phyloP scores from a whole-genome alignment of 64 coral and sea anemone genomes.

The Dendronephthya gigantea region DNA sequence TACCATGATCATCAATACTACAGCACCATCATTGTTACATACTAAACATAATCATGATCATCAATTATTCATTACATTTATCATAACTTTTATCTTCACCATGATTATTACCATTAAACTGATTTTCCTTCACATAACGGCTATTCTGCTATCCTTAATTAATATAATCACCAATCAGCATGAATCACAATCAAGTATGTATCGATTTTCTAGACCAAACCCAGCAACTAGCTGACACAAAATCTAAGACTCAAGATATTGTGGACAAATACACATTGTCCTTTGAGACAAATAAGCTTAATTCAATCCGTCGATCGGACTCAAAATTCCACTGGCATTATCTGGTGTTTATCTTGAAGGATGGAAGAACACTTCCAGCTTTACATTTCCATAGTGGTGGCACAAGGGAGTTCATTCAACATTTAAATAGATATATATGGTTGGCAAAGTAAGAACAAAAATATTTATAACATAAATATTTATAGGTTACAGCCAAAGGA shows the following conservation, averaged over 20 bases:
- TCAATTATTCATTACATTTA: too few species aligned
- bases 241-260: constrained; percentile 24
- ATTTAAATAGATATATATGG: constrained; percentile 85
- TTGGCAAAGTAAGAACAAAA: constrained; percentile 48
- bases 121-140: too few species aligned
- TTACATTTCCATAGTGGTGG: constrained; percentile 90
- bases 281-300: constrained; percentile 64
- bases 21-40: too few species aligned
- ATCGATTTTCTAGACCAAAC: constrained; percentile 31
- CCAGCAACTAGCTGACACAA: constrained; percentile 15
- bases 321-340: constrained; percentile 81
- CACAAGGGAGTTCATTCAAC: constrained; percentile 57
- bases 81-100: too few species aligned
- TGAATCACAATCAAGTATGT: too few species aligned
- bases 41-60: too few species aligned
- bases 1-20: too few species aligned
- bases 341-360: constrained; percentile 89
- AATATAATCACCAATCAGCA: too few species aligned
- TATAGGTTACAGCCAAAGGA: too few species aligned
- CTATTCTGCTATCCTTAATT: too few species aligned
- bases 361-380: constrained; percentile 78
- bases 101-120: too few species aligned
- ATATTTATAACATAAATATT: too few species aligned
- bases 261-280: constrained; percentile 54
- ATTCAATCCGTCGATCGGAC: constrained; percentile 84